Conservation (phyloP, 2,797 vertebrate species). For the Clarias fuscus region DNA sequence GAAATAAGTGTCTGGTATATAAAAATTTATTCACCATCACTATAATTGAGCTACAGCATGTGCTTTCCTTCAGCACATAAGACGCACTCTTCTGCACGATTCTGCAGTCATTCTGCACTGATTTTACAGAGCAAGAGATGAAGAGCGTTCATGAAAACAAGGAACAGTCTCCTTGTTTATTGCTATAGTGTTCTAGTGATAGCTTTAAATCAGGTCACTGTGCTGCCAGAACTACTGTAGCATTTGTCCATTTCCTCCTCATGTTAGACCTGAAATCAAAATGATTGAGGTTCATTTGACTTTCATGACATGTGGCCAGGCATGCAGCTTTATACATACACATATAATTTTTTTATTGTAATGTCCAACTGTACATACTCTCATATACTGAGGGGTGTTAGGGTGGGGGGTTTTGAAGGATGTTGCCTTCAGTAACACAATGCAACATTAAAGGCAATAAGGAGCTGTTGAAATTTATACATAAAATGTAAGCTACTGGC, state of each 20-base stretch:
- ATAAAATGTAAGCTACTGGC: neutral
- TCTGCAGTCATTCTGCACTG: neutral
- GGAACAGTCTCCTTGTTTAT: neutral
- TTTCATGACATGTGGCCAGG: neutral
- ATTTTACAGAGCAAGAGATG: conserved; percentile 13
- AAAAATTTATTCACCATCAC: neutral
- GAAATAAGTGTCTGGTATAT: neutral
- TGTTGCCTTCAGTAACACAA: neutral
- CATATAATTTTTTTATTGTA: neutral
- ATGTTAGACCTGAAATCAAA: conserved; percentile 7
- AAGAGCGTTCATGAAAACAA: neutral
- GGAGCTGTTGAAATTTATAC: neutral
- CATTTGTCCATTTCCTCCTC: neutral
- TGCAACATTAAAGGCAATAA: conserved; percentile 11
- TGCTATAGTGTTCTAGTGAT: neutral
- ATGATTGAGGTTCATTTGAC: neutral
- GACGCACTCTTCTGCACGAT: neutral
- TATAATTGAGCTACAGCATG: neutral
- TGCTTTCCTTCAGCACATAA: neutral
- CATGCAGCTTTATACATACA: neutral
- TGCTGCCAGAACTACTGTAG: neutral
- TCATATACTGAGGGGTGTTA: neutral
- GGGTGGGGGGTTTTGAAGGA: neutral
- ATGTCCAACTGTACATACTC: neutral
- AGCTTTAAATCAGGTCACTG: neutral